Base-by-base conservation (phyloP, 2,888 invertebrate species). In the Xanthostigma xanthostigma region DNA sequence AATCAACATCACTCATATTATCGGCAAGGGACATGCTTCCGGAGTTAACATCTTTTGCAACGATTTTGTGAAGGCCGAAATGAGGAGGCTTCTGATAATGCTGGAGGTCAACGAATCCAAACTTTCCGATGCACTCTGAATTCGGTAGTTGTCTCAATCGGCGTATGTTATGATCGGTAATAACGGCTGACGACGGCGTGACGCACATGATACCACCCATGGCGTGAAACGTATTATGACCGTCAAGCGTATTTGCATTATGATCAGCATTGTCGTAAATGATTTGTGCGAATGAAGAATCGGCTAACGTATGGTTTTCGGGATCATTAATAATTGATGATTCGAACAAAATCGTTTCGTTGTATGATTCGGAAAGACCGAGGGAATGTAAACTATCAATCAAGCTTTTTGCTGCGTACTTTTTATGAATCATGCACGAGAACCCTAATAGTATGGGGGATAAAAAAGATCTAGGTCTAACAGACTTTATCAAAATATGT, bases 401-500 rank as follows among this genome's bases (percentile, higher is more conserved):
- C 41, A 53, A 53, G 44, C 45, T 53, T 53, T 53, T 59, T 34
- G 53, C 58, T 42, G 50, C 57, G 49, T 53, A 57, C 58, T 57
- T 55, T 46, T 55, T 56, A 50, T 59, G 53, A 49, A 60, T 54
- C 51, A 56, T 54, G 17, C 54, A 54, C 40, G 56, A 55, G 40
- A 59, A 53, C 48, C 57, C 59, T 51, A 59, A 49, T 54, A 53
- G 52, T 53, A 61, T 51, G 42, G 58, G 54, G 49, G 61, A 63
- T 52, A 55, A 53, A 51, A 61, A 62, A 49, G 59, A 58, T 52
- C 59, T 51, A 45, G 59, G 59, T 50, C 59, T 55, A 44, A 53
- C 55, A 49, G 59, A 56, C 49, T 57, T 52, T 49, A 54, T 55
- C 45, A 55, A 50, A 46, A 50, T 53, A 51, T 54, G 56, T 50